Evolutionary conservation across 2,113 vertebrate genomes (phyloP).

Genomic region (Sterrhoptilus dennistouni): DNA sequence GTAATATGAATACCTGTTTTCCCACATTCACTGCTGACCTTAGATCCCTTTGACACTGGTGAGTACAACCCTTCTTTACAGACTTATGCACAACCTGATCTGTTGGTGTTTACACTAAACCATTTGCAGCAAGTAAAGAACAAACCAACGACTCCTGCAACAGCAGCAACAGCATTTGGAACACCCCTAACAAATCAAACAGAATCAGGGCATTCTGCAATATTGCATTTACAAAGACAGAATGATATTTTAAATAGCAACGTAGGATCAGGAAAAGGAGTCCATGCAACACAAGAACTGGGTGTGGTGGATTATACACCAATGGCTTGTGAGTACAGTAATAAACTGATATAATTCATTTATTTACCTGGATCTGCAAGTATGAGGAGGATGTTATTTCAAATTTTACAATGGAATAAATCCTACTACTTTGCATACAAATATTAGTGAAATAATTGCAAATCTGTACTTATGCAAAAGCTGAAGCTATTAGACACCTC

Average conservation of each 20-base stretch:
- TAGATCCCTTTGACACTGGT: not conserved
- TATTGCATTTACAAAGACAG: not conserved
- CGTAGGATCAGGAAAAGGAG: not conserved
- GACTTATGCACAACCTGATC: not conserved
- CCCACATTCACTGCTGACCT: not conserved
- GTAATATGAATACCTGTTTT: not conserved
- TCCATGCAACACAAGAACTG: not conserved
- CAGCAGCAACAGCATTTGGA: not conserved
- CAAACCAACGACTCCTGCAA: not conserved
- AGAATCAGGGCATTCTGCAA: not conserved
- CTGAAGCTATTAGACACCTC: not conserved
- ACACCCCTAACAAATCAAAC: not conserved
- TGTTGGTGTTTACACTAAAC: not conserved
- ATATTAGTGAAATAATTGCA: not conserved
- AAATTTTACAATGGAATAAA: not conserved
- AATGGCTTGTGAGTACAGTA: not conserved
- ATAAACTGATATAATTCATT: not conserved
- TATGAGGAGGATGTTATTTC: not conserved
- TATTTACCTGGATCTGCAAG: not conserved
- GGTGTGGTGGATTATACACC: rapidly evolving
- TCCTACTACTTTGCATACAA: not conserved
- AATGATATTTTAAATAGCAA: not conserved
- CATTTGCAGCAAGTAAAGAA: not conserved
- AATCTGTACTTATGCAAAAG: not conserved
- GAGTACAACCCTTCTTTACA: not conserved